Percentiles rank a stretch among this genome's conserved stretches.
Evolutionary conservation across 2,797 vertebrate genomes (phyloP).

Genomic region (Alauda arvensis): DNA sequence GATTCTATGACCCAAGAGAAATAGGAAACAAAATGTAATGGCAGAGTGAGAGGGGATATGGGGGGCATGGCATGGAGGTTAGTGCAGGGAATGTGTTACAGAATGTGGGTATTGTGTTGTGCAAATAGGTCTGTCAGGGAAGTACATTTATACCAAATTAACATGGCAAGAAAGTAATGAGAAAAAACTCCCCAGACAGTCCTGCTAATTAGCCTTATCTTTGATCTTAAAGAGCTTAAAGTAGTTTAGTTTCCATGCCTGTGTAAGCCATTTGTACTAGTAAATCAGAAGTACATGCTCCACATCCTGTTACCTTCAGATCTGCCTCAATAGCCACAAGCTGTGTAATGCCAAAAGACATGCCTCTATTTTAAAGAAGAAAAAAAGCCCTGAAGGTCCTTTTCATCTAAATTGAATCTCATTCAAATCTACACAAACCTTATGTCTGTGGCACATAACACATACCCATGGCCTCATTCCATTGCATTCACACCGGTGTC

Average conservation of each 20-base stretch:
- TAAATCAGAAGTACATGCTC: constrained; percentile 33
- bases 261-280: constrained; percentile 18
- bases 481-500: not conserved
- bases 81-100: not conserved
- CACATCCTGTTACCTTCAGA: constrained; percentile 42
- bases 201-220: constrained; percentile 35
- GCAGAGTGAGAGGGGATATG: not conserved
- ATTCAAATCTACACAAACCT: constrained; percentile 25
- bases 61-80: not conserved
- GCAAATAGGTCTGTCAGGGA: not conserved
- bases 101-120: not conserved
- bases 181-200: not conserved
- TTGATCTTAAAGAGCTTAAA: constrained; percentile 27
- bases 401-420: constrained; percentile 41
- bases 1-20: not conserved
- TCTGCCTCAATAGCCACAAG: constrained; percentile 37
- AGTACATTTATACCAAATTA: constrained; percentile 17
- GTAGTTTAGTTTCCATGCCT: constrained; percentile 41
- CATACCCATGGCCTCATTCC: not conserved
- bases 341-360: constrained; percentile 37
- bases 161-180: constrained; percentile 21
- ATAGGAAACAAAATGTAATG: not conserved
- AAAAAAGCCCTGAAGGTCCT: not conserved
- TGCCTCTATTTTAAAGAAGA: constrained; percentile 10
- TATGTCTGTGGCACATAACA: not conserved